Evolutionary conservation across 2,797 vertebrate genomes (phyloP).

Genomic region (Spea hammondii): DNA sequence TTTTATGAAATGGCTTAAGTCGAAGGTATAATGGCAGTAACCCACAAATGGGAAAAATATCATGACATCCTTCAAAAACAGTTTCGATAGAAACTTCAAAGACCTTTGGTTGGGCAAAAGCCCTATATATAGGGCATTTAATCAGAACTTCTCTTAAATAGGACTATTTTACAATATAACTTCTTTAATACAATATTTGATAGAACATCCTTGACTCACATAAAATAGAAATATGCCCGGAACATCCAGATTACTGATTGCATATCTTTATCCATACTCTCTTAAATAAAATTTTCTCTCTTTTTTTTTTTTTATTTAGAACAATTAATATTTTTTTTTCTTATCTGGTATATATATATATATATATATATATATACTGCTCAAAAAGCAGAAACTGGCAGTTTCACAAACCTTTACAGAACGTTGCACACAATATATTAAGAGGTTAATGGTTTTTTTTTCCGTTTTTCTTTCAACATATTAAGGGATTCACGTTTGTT

Average conservation of each 20-base stretch:
- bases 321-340: constrained; percentile 30
- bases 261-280: constrained; percentile 30
- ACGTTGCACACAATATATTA: constrained; percentile 45
- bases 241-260: constrained; percentile 44
- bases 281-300: constrained; percentile 40
- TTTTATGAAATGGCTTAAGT: constrained; percentile 12
- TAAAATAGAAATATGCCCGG: constrained; percentile 47
- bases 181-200: constrained; percentile 66
- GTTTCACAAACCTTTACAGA: constrained; percentile 40
- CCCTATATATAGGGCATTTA: constrained; percentile 78
- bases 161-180: constrained; percentile 69
- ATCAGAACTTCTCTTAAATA: constrained; percentile 77
- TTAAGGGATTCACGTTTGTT: too few species aligned
- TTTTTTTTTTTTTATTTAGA: constrained; percentile 30
- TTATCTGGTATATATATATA: constrained; percentile 22
- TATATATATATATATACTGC: constrained; percentile 28
- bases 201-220: constrained; percentile 40
- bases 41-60: constrained; percentile 71
- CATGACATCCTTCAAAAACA: constrained; percentile 72
- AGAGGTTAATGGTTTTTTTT: constrained; percentile 50
- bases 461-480: neutral
- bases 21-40: constrained; percentile 65
- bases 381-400: constrained; percentile 38
- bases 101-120: constrained; percentile 77
- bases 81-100: constrained; percentile 80